A percentile compares a stretch with the other conserved stretches of the same genome.
phyloP scores from a whole-genome alignment of 2,113 vertebrate genomes.

The Sylvietta virens region DNA sequence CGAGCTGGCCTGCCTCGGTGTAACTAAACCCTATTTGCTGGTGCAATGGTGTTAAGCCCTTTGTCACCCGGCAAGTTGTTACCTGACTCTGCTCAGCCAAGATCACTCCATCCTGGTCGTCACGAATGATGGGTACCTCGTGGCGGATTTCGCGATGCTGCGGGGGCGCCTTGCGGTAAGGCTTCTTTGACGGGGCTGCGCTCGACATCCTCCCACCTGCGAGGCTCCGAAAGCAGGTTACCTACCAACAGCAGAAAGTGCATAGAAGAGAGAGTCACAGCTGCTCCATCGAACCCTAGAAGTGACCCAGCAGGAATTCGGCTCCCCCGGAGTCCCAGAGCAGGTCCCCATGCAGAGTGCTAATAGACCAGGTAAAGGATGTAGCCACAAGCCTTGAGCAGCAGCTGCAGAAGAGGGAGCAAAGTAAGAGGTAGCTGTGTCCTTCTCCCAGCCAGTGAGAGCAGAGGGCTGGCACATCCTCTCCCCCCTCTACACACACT shows the following conservation, averaged over 20 bases:
- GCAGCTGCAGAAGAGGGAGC: slow-evolving; percentile 23
- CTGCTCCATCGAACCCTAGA: not conserved
- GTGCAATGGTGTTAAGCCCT: slow-evolving; percentile 46
- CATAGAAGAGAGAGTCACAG: slow-evolving; percentile 27
- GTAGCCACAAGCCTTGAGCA: slow-evolving; percentile 11
- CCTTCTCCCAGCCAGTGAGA: slow-evolving; percentile 27
- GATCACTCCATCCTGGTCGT: slow-evolving; percentile 71
- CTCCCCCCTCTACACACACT: not conserved
- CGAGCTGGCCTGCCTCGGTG: slow-evolving; percentile 44
- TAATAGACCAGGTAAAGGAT: slow-evolving; percentile 1
- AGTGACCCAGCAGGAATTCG: not conserved
- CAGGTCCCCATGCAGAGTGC: slow-evolving; percentile 36
- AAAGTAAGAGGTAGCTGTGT: slow-evolving; percentile 34
- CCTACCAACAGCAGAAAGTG: slow-evolving; percentile 58
- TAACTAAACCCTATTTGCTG: slow-evolving; percentile 60
- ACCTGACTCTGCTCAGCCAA: slow-evolving; percentile 78
- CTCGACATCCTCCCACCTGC: slow-evolving; percentile 81
- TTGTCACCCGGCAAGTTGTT: slow-evolving; percentile 56
- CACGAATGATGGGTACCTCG: slow-evolving; percentile 69
- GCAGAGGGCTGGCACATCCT: slow-evolving; percentile 57
- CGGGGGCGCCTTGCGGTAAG: slow-evolving; percentile 94
- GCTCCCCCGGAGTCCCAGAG: not conserved
- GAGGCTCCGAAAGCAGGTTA: not conserved
- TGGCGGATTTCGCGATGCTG: slow-evolving; percentile 91
- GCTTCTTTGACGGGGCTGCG: slow-evolving; percentile 84